Conservation (phyloP, 2,113 vertebrate genomes). For the Sapajus apella region DNA sequence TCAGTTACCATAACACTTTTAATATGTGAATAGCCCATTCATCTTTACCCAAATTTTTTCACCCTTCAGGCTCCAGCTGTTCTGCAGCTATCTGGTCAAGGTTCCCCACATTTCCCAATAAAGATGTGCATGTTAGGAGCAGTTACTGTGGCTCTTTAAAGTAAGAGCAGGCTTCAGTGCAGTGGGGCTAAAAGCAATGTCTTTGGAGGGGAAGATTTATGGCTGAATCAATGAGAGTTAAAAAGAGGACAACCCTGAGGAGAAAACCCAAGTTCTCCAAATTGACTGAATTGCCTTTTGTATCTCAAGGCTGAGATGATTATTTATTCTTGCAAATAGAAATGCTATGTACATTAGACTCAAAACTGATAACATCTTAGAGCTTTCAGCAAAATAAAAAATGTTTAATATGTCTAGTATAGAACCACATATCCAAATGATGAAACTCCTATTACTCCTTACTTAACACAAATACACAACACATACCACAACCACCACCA, state of each 20-base stretch:
- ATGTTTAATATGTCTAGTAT: not conserved
- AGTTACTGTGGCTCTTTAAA: not conserved
- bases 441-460: not conserved
- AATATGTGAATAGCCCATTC: not conserved
- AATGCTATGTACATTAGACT: not conserved
- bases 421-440: not conserved
- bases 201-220: not conserved
- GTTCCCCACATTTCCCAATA: not conserved
- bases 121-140: not conserved
- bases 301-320: not conserved
- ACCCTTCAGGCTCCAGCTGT: not conserved
- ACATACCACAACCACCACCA: not conserved
- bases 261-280: not conserved
- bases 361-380: not conserved
- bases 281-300: not conserved
- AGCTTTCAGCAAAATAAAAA: not conserved
- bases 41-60: not conserved
- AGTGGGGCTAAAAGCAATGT: not conserved
- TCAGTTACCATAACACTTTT: not conserved
- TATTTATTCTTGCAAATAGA: not conserved
- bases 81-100: not conserved
- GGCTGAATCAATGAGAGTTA: not conserved
- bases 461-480: not conserved
- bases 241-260: not conserved
- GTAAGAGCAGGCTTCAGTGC: not conserved